Evolutionary conservation across 1,140 invertebrate species (phyloP).

Genomic region (Mizuhopecten yessoensis): DNA sequence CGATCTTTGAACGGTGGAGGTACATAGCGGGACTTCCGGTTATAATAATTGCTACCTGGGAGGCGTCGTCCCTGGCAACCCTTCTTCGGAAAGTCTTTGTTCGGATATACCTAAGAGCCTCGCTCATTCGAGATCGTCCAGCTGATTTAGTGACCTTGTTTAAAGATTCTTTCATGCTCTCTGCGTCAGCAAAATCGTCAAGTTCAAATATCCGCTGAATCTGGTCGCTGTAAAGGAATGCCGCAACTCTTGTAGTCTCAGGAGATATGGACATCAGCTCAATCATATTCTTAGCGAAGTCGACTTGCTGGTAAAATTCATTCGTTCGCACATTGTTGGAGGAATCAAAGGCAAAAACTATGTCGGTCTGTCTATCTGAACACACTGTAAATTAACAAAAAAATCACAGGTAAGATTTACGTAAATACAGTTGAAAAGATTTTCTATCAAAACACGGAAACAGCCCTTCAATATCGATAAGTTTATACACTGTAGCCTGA

Average conservation of each 20-base stretch:
- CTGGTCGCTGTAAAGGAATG: slow-evolving; percentile 68
- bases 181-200: slow-evolving; percentile 61
- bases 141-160: slow-evolving; percentile 62
- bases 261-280: slow-evolving; percentile 65
- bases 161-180: slow-evolving; percentile 59
- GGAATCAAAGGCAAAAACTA: slow-evolving; percentile 74
- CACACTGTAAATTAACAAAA: slow-evolving; percentile 67
- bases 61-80: slow-evolving; percentile 63
- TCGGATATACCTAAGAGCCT: slow-evolving; percentile 69
- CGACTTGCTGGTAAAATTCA: slow-evolving; percentile 70
- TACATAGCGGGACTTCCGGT: slow-evolving; percentile 63
- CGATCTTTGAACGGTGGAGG: slow-evolving; percentile 60
- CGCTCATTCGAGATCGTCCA: slow-evolving; percentile 66
- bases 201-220: slow-evolving; percentile 68
- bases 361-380: slow-evolving; percentile 66
- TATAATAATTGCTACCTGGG: slow-evolving; percentile 69
- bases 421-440: background rate
- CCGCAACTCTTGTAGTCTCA: slow-evolving; percentile 68
- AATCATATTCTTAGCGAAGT: slow-evolving; percentile 70
- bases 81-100: slow-evolving; percentile 71
- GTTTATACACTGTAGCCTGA: background rate
- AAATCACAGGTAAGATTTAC: background rate
- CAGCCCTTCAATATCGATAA: background rate
- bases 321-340: slow-evolving; percentile 62
- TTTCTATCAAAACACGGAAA: background rate